Conservation (phyloP, 2,888 invertebrate genomes). For the Zaprionus bogoriensis region DNA sequence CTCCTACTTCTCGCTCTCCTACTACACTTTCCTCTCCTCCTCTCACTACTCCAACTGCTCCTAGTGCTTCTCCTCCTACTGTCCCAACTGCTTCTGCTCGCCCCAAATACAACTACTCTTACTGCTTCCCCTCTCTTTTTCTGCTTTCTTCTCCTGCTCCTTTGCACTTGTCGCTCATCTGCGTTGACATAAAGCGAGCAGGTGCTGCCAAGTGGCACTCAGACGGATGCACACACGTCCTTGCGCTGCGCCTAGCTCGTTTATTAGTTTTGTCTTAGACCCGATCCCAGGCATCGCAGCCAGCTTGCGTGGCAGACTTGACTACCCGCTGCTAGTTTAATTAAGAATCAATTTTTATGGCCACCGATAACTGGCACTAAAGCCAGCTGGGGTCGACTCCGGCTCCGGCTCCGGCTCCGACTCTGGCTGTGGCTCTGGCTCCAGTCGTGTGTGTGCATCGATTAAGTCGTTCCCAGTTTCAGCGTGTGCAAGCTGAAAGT, state of each 20-base stretch:
- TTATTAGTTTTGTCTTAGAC: slow-evolving; percentile 41
- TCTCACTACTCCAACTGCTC: too few species aligned
- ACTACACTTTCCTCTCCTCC: too few species aligned
- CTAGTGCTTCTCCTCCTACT: too few species aligned
- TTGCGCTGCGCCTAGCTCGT: slow-evolving; percentile 13
- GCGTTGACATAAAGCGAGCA: slow-evolving; percentile 45
- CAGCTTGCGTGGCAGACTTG: too few species aligned
- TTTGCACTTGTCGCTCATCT: slow-evolving; percentile 7
- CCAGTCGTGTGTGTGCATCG: slow-evolving; percentile 45
- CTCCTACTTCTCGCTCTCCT: too few species aligned
- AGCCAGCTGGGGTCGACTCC: too few species aligned
- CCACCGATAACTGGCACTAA: slow-evolving; percentile 58
- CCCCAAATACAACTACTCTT: too few species aligned
- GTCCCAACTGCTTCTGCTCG: too few species aligned
- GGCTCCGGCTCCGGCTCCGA: too few species aligned
- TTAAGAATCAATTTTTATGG: slow-evolving; percentile 75
- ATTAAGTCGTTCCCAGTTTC: slow-evolving; percentile 56
- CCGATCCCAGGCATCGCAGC: too few species aligned
- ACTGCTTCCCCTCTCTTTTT: too few species aligned
- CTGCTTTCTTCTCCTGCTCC: neutral
- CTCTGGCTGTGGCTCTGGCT: neutral
- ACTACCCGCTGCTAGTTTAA: slow-evolving; percentile 62
- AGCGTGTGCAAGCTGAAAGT: too few species aligned
- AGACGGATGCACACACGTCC: slow-evolving; percentile 4
- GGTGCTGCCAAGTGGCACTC: slow-evolving; percentile 40